Evolutionary conservation across 1,140 invertebrate genomes (phyloP).

Genomic region (Lepidotrigona ventralis): DNA sequence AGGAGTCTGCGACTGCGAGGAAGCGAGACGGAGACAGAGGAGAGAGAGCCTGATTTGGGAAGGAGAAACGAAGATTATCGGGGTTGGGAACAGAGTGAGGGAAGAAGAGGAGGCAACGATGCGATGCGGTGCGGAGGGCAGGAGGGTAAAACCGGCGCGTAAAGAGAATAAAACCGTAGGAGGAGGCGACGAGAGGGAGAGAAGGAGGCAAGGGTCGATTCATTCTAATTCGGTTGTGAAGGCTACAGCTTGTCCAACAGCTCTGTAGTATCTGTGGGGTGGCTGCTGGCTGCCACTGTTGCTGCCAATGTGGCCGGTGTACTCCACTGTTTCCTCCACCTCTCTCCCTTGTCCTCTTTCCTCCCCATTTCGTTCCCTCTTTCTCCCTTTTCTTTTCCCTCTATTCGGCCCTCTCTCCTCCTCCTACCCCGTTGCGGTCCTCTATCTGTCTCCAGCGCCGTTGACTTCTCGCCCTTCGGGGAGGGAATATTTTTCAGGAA

Average conservation of each 20-base stretch:
- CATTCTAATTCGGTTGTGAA: constrained; percentile 80
- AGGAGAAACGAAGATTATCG: constrained; percentile 63
- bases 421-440: constrained; percentile 5
- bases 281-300: constrained; percentile 61
- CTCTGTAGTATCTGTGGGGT: constrained; percentile 71
- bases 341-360: constrained; percentile 40
- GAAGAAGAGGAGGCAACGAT: no score
- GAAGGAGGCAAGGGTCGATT: constrained; percentile 73
- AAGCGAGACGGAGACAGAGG: background rate
- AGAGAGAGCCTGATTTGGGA: constrained; percentile 33
- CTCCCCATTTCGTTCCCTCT: constrained; percentile 22
- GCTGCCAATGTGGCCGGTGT: constrained; percentile 62
- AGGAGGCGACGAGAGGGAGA: constrained; percentile 22
- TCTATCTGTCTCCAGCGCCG: constrained; percentile 25
- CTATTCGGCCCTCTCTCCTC: background rate
- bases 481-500: constrained; percentile 61
- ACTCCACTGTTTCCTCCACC: constrained; percentile 53
- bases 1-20: constrained; percentile 17
- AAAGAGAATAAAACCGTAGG: constrained; percentile 47
- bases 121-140: background rate
- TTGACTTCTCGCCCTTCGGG: constrained; percentile 43
- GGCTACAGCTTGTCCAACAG: constrained; percentile 80
- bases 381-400: constrained; percentile 21
- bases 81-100: constrained; percentile 20
- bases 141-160: constrained; percentile 31